A percentile compares a stretch with the other conserved stretches of the same genome.
Conservation (phyloP, 2,888 invertebrate genomes). For the Latheticus oryzae region DNA sequence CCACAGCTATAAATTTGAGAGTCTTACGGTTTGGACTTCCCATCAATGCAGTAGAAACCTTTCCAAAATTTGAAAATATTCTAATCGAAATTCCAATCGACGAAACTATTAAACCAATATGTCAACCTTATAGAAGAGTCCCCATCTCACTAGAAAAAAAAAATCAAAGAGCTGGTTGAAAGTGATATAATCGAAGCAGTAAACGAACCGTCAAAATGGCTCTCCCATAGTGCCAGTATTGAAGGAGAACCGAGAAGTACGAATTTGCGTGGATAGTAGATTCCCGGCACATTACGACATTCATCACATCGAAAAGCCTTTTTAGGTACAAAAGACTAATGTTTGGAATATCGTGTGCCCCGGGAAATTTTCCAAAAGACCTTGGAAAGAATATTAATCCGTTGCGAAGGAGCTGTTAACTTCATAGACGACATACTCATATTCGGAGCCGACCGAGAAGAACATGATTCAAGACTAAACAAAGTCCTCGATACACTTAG, state of each 20-base stretch:
- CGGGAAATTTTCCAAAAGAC: conserved; percentile 56
- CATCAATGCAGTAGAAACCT: conserved; percentile 27
- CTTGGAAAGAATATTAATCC: conserved; percentile 56
- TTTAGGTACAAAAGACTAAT: conserved; percentile 59
- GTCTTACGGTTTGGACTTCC: conserved; percentile 45
- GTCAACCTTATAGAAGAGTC: conserved; percentile 48
- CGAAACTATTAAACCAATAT: conserved; percentile 48
- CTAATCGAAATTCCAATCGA: conserved; percentile 51
- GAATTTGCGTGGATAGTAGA: conserved; percentile 54
- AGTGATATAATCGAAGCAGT: conserved; percentile 51
- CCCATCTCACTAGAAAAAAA: conserved; percentile 49
- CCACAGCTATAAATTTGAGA: conserved; percentile 24
- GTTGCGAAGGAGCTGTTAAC: conserved; percentile 55
- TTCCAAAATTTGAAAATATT: conserved; percentile 53
- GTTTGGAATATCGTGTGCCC: conserved; percentile 62
- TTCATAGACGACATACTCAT: no score
- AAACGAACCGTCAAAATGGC: conserved; percentile 48
- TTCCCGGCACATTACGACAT: conserved; percentile 57
- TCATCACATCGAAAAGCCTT: conserved; percentile 51
- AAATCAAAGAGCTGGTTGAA: conserved; percentile 46
- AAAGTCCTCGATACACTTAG: conserved; percentile 42
- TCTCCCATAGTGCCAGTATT: conserved; percentile 52
- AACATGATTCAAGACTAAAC: conserved; percentile 45
- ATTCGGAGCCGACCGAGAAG: no score
- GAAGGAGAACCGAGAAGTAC: conserved; percentile 47